These are phyloP conservation scores for Platypus cylindrus DNA, from an alignment of 2,888 invertebrate genomes.

Conservation along the genomic window DNA sequence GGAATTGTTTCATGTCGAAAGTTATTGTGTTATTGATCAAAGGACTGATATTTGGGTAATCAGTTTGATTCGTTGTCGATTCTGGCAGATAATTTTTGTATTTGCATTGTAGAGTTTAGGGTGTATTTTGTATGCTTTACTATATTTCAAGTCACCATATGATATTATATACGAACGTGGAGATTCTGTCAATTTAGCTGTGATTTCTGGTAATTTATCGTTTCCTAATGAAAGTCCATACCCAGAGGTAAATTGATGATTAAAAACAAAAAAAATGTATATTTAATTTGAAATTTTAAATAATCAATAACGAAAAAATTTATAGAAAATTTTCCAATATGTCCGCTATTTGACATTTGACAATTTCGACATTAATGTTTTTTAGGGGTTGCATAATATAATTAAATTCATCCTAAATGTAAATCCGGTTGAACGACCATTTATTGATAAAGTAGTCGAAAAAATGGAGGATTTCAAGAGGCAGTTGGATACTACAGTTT, in stretches of 20 bases:
- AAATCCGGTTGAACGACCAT: constrained; percentile 66
- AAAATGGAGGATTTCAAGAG: constrained; percentile 44
- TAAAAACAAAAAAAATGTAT: no score
- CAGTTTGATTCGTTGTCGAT: background rate
- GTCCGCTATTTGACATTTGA: background rate
- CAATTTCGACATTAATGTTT: constrained; percentile 16
- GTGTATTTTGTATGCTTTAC: constrained; percentile 73
- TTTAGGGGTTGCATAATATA: constrained; percentile 55
- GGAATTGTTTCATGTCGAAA: constrained; percentile 75
- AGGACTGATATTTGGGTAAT: constrained; percentile 76
- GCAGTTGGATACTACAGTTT: constrained; percentile 34
- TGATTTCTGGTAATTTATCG: constrained; percentile 58
- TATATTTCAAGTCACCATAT: constrained; percentile 75
- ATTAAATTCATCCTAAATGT: constrained; percentile 58
- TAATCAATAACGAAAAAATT: background rate
- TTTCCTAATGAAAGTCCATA: constrained; percentile 59
- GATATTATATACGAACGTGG: constrained; percentile 74
- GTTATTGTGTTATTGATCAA: constrained; percentile 68
- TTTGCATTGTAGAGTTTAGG: constrained; percentile 56
- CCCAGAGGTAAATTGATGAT: constrained; percentile 45
- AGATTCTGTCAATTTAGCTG: constrained; percentile 77
- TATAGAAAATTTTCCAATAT: background rate
- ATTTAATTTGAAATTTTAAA: background rate
- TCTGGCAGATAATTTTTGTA: background rate
- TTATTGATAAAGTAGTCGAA: constrained; percentile 57